Conservation (phyloP, 2,888 invertebrate species). For the Spodoptera picta region DNA sequence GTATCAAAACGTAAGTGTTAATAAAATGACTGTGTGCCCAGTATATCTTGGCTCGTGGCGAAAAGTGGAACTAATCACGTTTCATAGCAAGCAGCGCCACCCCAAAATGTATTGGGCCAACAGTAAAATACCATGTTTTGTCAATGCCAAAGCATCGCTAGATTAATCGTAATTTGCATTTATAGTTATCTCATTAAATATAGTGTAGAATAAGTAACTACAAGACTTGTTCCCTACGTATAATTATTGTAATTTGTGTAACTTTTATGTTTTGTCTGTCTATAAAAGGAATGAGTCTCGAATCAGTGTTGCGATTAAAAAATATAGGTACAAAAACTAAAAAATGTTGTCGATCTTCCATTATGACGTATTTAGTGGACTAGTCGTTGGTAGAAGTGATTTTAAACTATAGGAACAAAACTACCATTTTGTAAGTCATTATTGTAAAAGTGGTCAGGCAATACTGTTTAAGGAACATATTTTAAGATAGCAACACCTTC, state of each 20-base stretch:
- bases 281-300: slow-evolving; percentile 82
- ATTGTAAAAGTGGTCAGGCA: neutral
- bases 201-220: slow-evolving; percentile 83
- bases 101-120: slow-evolving; percentile 9
- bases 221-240: slow-evolving; percentile 87
- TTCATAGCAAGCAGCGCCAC: slow-evolving; percentile 2
- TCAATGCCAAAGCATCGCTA: slow-evolving; percentile 89
- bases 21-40: slow-evolving; percentile 48
- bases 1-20: slow-evolving; percentile 55
- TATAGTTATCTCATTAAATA: slow-evolving; percentile 88
- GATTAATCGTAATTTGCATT: slow-evolving; percentile 87
- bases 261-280: slow-evolving; percentile 74
- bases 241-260: slow-evolving; percentile 74
- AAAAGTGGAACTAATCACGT: neutral
- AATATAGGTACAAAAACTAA: slow-evolving; percentile 51
- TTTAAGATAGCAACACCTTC: neutral
- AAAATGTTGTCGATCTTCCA: slow-evolving; percentile 60
- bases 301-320: slow-evolving; percentile 65
- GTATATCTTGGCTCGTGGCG: slow-evolving; percentile 29
- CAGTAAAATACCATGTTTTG: slow-evolving; percentile 84
- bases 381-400: slow-evolving; percentile 46
- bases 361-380: slow-evolving; percentile 56
- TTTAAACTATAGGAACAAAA: slow-evolving; percentile 6
- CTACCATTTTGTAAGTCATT: too few species aligned
- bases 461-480: slow-evolving; percentile 1